These are phyloP conservation scores for Halictus rubicundus DNA, from an alignment of 1,140 invertebrate genomes.

Conservation along the genomic window DNA sequence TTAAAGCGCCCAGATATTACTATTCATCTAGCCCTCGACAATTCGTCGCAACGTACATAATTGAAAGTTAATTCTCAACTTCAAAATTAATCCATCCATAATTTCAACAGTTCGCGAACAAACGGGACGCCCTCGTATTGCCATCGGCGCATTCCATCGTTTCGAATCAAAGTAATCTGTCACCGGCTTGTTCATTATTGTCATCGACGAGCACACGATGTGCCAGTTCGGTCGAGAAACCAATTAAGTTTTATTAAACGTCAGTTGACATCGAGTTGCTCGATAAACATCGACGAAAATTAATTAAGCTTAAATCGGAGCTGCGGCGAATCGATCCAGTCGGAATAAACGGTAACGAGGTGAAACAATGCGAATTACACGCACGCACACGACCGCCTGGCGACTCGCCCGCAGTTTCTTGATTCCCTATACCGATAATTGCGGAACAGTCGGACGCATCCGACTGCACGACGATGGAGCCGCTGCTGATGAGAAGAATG, in stretches of 20 bases:
- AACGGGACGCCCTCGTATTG: background rate
- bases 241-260: conserved; percentile 29
- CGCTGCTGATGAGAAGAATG: background rate
- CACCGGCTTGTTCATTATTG: conserved; percentile 6
- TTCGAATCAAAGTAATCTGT: conserved; percentile 12
- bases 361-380: conserved; percentile 32
- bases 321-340: background rate
- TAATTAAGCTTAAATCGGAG: conserved; percentile 35
- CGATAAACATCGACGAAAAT: conserved; percentile 17
- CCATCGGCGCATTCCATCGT: background rate
- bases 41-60: background rate
- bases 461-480: background rate
- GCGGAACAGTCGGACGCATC: background rate
- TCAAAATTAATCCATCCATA: no score
- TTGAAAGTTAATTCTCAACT: background rate
- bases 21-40: background rate
- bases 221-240: conserved; percentile 6
- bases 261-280: conserved; percentile 23
- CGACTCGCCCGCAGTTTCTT: conserved; percentile 1
- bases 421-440: conserved; percentile 8
- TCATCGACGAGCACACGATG: background rate
- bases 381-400: background rate
- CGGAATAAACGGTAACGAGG: conserved; percentile 19
- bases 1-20: background rate
- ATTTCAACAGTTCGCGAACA: background rate